Percentiles rank a stretch among this genome's conserved stretches.
phyloP scores from a whole-genome alignment of 2,888 invertebrate genomes.

The Lutraria lutraria region DNA sequence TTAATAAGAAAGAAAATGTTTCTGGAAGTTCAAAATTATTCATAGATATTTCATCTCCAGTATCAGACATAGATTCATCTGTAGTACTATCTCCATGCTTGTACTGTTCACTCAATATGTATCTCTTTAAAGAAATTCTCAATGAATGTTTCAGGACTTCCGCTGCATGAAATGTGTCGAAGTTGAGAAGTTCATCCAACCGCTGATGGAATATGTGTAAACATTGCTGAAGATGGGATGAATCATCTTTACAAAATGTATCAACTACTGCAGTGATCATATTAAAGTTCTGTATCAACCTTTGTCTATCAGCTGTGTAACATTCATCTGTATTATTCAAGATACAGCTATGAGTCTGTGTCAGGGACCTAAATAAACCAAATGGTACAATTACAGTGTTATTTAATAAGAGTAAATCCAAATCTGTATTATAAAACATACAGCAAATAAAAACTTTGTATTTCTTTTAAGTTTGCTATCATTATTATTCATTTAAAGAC shows the following conservation, averaged over 20 bases:
- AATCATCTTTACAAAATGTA: slow-evolving; percentile 35
- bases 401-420: neutral
- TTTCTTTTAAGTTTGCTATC: too few species aligned
- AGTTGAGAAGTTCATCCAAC: slow-evolving; percentile 41
- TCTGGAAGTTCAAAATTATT: neutral
- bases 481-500: too few species aligned
- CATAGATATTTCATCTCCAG: neutral
- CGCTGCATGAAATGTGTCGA: neutral
- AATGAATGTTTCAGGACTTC: neutral
- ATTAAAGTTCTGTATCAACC: slow-evolving; percentile 41
- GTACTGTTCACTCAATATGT: neutral
- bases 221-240: slow-evolving; percentile 31
- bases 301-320: slow-evolving; percentile 40
- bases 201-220: slow-evolving; percentile 33
- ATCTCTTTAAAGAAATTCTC: neutral
- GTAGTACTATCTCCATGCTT: neutral
- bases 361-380: slow-evolving; percentile 38
- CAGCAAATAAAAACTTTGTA: too few species aligned
- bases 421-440: too few species aligned
- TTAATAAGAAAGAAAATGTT: neutral
- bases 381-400: neutral
- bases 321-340: slow-evolving; percentile 58
- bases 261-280: slow-evolving; percentile 18
- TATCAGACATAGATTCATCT: neutral
- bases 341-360: slow-evolving; percentile 52